phyloP scores from a whole-genome alignment of 37 sponge, comb jelly and placozoan species.

The Chondrilla cf. caribensis region DNA sequence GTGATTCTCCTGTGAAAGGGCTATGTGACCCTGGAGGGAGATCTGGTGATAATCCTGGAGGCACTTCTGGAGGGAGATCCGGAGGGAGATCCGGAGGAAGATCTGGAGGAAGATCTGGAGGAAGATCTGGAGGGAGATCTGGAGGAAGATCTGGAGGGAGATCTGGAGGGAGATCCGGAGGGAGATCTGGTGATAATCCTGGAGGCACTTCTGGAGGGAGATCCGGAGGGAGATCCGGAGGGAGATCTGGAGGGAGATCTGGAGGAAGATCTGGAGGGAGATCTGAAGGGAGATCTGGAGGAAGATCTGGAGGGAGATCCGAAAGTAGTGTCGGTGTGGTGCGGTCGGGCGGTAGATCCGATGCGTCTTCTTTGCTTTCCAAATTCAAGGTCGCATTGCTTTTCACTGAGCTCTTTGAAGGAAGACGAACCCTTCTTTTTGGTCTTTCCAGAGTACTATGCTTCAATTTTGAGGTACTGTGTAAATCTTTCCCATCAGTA shows the following conservation, averaged over 20 bases:
- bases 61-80: background rate
- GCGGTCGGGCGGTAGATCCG: background rate
- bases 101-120: slow-evolving; percentile 17
- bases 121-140: background rate
- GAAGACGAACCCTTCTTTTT: slow-evolving; percentile 36
- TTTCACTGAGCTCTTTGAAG: background rate
- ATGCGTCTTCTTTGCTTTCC: background rate
- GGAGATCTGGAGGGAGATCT: too few species aligned
- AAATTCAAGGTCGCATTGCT: background rate
- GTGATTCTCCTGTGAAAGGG: too few species aligned
- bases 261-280: background rate
- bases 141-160: background rate
- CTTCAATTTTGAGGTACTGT: slow-evolving; percentile 20
- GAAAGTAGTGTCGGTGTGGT: background rate
- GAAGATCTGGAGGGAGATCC: slow-evolving; percentile 13
- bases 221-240: too few species aligned
- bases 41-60: background rate
- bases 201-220: background rate
- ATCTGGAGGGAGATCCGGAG: background rate
- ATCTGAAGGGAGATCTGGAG: background rate
- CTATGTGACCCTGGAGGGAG: too few species aligned
- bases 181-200: too few species aligned
- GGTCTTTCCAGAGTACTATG: slow-evolving; percentile 50
- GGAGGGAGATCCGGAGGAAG: background rate
- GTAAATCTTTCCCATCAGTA: background rate